Percentiles rank a stretch among this genome's conserved stretches.
phyloP scores from a whole-genome alignment of 2,888 invertebrate species.

The Leptinotarsa haldemani region DNA sequence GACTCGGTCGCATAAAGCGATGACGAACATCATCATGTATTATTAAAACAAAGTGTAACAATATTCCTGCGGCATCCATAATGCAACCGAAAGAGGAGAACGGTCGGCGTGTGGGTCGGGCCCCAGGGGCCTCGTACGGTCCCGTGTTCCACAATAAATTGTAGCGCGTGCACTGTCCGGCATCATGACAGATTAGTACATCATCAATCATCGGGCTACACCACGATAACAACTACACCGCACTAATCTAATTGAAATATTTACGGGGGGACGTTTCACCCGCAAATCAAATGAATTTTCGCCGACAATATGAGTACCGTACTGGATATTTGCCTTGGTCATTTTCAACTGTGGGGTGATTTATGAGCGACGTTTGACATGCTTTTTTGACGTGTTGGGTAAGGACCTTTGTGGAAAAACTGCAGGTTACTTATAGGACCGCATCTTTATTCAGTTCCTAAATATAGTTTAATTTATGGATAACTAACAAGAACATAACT shows the following conservation, averaged over 20 bases:
- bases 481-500: too few relatives aligned
- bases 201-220: constrained; percentile 63
- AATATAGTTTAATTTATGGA: too few relatives aligned
- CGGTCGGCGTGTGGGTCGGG: constrained; percentile 32
- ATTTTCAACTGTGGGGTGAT: background rate
- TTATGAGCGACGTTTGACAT: background rate
- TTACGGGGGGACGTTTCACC: constrained; percentile 50
- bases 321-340: constrained; percentile 2
- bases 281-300: constrained; percentile 51
- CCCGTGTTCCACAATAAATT: constrained; percentile 60
- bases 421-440: too few relatives aligned
- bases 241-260: constrained; percentile 60
- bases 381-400: background rate
- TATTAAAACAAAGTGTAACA: constrained; percentile 50
- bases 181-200: constrained; percentile 65
- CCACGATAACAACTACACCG: constrained; percentile 57
- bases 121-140: constrained; percentile 53
- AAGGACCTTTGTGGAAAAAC: background rate
- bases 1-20: background rate
- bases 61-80: constrained; percentile 52
- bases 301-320: constrained; percentile 12
- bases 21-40: constrained; percentile 44
- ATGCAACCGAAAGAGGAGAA: constrained; percentile 35
- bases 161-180: constrained; percentile 60
- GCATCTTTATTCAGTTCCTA: too few relatives aligned